Evolutionary conservation across 1,140 invertebrate species (phyloP).

Genomic region (Zaprionus kolodkinae): DNA sequence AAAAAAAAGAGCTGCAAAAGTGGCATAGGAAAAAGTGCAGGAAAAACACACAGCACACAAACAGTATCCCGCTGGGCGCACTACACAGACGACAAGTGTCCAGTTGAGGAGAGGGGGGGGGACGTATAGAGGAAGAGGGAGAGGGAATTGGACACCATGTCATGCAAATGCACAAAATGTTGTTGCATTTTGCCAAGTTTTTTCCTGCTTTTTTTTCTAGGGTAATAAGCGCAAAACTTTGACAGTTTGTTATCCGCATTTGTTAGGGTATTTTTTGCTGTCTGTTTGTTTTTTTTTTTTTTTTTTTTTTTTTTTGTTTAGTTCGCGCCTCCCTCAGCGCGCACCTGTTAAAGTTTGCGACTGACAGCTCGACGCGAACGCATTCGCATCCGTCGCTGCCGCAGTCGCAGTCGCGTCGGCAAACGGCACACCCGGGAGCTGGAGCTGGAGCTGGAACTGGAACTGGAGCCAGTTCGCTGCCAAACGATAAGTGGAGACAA

Average conservation of each 20-base stretch:
- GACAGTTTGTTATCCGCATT: slow-evolving; percentile 81
- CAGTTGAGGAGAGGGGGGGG: background rate
- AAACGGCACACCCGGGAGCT: slow-evolving; percentile 65
- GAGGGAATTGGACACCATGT: slow-evolving; percentile 42
- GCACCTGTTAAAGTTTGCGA: slow-evolving; percentile 70
- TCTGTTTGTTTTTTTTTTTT: slow-evolving; percentile 11
- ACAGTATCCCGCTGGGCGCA: slow-evolving; percentile 26
- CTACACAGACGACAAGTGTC: slow-evolving; percentile 38
- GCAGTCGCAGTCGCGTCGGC: slow-evolving; percentile 34
- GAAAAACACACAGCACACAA: slow-evolving; percentile 20
- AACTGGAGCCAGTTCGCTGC: slow-evolving; percentile 15
- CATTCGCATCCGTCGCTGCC: slow-evolving; percentile 1
- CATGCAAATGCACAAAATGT: slow-evolving; percentile 46
- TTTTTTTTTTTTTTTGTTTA: slow-evolving; percentile 30
- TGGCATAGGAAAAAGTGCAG: background rate
- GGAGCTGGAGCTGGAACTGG: slow-evolving; percentile 12
- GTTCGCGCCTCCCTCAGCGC: slow-evolving; percentile 53
- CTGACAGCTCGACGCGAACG: slow-evolving; percentile 51
- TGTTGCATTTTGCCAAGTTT: slow-evolving; percentile 31
- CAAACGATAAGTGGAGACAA: slow-evolving; percentile 61
- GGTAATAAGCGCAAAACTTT: slow-evolving; percentile 80
- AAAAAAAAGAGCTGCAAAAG: background rate
- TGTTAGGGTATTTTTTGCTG: slow-evolving; percentile 59
- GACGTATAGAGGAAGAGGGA: background rate
- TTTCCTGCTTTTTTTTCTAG: slow-evolving; percentile 31